Percentiles rank a stretch among this genome's conserved stretches.
These are phyloP conservation scores for Phrixothrix hirtus DNA, from an alignment of 2,888 invertebrate genomes.

Conservation along the genomic window DNA sequence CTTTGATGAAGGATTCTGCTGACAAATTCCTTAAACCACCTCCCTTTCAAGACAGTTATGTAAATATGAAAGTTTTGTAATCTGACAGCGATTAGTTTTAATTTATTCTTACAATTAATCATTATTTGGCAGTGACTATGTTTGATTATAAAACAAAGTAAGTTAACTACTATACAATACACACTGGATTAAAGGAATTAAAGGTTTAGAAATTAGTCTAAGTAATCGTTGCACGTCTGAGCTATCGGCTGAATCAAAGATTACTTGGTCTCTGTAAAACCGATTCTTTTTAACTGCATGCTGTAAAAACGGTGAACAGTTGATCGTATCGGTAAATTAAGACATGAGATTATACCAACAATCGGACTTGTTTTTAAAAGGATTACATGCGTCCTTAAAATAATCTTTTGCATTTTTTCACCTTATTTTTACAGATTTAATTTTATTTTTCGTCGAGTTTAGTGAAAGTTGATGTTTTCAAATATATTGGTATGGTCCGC, in stretches of 20 bases:
- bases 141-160: neutral
- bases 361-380: conserved; percentile 23
- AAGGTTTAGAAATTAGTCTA: neutral
- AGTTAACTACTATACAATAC: conserved; percentile 1
- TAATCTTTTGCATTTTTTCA: conserved; percentile 7
- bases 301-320: conserved; percentile 31
- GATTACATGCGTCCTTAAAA: conserved; percentile 11
- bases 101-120: no score
- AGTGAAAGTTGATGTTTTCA: no score
- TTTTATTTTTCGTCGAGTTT: neutral
- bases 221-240: conserved; percentile 6
- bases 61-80: no score
- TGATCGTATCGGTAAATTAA: conserved; percentile 40
- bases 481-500: no score
- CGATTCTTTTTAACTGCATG: conserved; percentile 26
- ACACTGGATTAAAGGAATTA: no score
- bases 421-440: neutral
- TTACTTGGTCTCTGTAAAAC: conserved; percentile 19
- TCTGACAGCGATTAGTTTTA: neutral
- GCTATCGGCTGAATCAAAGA: conserved; percentile 25
- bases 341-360: conserved; percentile 33
- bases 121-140: no score
- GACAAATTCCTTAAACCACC: no score
- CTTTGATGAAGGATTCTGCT: no score
- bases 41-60: conserved; percentile 4